Evolutionary conservation across 2,797 vertebrate species (phyloP).

Genomic region (Philypnodon macrostomus): DNA sequence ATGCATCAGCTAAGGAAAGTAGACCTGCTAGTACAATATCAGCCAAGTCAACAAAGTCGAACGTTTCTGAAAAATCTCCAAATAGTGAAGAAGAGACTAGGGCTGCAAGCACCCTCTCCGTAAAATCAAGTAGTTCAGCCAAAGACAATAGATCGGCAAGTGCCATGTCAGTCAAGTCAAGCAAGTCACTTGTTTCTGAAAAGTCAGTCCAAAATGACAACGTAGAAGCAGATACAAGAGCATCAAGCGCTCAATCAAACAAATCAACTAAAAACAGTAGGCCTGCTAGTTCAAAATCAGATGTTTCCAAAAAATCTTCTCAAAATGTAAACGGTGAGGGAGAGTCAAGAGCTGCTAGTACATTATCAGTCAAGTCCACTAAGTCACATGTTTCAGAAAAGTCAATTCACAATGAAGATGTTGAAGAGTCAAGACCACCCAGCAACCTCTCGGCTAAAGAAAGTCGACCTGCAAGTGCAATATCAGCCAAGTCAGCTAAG

Average conservation of each 20-base stretch:
- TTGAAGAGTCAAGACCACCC: not conserved
- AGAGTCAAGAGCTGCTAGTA: too few relatives aligned
- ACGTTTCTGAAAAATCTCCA: not conserved
- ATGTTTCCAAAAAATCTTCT: too few relatives aligned
- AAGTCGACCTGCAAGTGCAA: not conserved
- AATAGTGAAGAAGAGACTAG: conserved; percentile 12
- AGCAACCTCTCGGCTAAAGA: conserved; percentile 3
- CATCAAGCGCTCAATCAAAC: conserved; percentile 26
- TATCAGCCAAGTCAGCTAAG: not conserved
- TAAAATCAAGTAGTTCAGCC: conserved; percentile 22
- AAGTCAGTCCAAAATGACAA: conserved; percentile 54
- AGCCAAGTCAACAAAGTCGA: not conserved
- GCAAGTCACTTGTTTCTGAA: conserved; percentile 47
- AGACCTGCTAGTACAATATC: conserved; percentile 1
- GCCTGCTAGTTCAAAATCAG: not conserved
- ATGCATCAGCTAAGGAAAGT: conserved; percentile 10
- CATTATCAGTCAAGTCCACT: not conserved
- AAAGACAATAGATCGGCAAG: conserved; percentile 37
- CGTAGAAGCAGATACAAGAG: conserved; percentile 7
- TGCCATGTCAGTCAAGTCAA: conserved; percentile 28
- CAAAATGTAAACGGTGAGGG: too few relatives aligned
- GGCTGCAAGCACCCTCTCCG: conserved; percentile 39
- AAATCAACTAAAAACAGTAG: conserved; percentile 18
- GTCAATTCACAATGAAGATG: not conserved
- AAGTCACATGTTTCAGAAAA: not conserved